Evolutionary conservation across 64 coral and sea anemone genomes (phyloP), one percentile per base, ranked within the genome.

Genomic region (Actinia tenebrosa): DNA sequence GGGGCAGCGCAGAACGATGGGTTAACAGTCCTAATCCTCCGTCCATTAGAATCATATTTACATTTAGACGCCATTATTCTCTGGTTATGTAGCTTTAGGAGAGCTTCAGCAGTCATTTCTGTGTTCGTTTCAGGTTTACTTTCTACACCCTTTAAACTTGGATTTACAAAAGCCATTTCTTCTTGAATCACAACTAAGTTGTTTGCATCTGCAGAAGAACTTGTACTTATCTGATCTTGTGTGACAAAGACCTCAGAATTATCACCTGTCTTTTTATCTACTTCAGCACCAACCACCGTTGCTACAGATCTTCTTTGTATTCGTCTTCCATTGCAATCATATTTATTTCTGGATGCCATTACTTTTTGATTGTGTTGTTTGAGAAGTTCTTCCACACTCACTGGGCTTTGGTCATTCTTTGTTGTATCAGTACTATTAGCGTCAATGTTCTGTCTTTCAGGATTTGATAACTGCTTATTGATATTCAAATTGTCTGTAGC

Each of bases 11-110:
- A 85, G 56, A 85, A 85, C 10, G 58, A 22, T 18, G 83, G 53
- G 13, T 26, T 58, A 45, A 7, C 83, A 37, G 83, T 45, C 56
- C 56, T 45, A 30, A 85, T 85, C 9, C 83, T 55, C 3, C 83
- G 83, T 10, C 83, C 83, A 63, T 85, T 85, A 27, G n/a, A 64
- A 64, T 85, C 83, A 22, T 85, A 85, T 64, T 85, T 85, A 64
- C 54, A 59, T 43, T 60, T 85, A 1, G 83, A 59, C 0, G 83
- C 53, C 50, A 27, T 43, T 43, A 85, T 26, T 42, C 56, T 58
- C 25, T 85, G 44, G 42, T 85, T 85, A 37, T 85, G 83, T 3
- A 85, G 42, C 83, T 64, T 85, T 9, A 85, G 25, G 16, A 85
- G 53, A 44, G 5, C 83, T 64, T 85, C 83, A 7, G 53, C 56